Conservation (phyloP, 2,113 vertebrate species). For the Syrmaticus mikado region DNA sequence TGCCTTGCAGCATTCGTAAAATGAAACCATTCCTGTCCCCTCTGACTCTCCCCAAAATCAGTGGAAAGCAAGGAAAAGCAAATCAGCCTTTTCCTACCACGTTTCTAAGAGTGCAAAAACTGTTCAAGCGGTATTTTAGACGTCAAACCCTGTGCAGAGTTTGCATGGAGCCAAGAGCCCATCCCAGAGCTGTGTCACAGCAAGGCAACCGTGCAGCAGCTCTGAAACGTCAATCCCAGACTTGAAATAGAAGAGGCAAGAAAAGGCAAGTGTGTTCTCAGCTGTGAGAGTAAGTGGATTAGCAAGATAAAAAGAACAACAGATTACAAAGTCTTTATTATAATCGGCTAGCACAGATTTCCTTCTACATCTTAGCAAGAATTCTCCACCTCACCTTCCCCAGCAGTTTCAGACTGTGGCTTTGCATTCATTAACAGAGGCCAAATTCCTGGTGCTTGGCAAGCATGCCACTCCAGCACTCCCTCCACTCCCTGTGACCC, state of each 20-base stretch:
- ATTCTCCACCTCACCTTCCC: neutral
- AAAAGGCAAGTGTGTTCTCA: neutral
- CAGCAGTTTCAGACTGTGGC: neutral
- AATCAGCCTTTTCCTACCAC: neutral
- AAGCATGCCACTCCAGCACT: rapidly evolving
- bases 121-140: rapidly evolving
- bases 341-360: neutral
- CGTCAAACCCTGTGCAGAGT: neutral
- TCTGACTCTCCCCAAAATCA: rapidly evolving
- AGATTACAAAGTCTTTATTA: conserved; percentile 47
- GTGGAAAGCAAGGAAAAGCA: rapidly evolving
- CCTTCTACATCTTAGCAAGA: neutral
- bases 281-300: neutral
- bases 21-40: neutral
- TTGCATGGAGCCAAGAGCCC: neutral
- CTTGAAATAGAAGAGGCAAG: neutral
- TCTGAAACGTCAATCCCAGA: neutral
- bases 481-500: neutral
- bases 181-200: neutral
- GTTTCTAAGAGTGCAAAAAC: no score
- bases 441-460: neutral
- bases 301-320: neutral
- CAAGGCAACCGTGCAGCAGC: neutral
- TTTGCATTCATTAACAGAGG: rapidly evolving
- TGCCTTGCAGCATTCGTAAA: rapidly evolving